These are phyloP conservation scores for Tenthredo notha DNA, from an alignment of 2,888 invertebrate genomes.

Conservation along the genomic window DNA sequence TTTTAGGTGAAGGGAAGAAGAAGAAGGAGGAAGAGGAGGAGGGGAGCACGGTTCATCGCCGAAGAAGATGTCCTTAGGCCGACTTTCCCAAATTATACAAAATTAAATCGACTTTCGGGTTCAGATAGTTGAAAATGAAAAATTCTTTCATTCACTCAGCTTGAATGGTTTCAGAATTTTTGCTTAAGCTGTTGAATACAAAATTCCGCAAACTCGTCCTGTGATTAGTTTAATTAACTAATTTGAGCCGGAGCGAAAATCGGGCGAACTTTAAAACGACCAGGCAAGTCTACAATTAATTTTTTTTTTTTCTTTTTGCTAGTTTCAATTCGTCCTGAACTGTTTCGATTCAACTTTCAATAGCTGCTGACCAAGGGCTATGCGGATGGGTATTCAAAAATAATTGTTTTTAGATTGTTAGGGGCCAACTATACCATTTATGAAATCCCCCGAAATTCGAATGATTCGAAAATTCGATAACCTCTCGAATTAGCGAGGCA, in stretches of 20 bases:
- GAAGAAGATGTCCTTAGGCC: slow-evolving; percentile 4
- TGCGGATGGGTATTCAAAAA: background rate
- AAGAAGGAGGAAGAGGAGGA: background rate
- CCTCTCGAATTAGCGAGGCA: background rate
- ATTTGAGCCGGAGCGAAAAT: background rate
- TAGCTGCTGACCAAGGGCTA: background rate
- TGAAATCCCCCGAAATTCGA: background rate
- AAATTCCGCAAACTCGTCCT: background rate
- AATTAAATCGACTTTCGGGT: slow-evolving; percentile 7
- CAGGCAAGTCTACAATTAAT: background rate
- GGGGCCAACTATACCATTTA: background rate
- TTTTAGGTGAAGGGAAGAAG: background rate
- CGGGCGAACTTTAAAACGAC: background rate
- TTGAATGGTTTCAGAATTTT: background rate
- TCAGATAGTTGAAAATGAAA: background rate
- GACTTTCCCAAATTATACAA: slow-evolving; percentile 17
- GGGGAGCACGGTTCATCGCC: background rate
- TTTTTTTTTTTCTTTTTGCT: background rate
- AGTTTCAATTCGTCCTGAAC: background rate
- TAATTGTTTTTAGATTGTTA: slow-evolving; percentile 3
- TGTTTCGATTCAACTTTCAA: background rate
- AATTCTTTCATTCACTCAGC: background rate
- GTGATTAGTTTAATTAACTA: background rate
- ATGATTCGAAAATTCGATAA: background rate
- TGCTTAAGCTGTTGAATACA: background rate